phyloP scores from a whole-genome alignment of 2,113 vertebrate species.

The Ailuropoda melanoleuca region DNA sequence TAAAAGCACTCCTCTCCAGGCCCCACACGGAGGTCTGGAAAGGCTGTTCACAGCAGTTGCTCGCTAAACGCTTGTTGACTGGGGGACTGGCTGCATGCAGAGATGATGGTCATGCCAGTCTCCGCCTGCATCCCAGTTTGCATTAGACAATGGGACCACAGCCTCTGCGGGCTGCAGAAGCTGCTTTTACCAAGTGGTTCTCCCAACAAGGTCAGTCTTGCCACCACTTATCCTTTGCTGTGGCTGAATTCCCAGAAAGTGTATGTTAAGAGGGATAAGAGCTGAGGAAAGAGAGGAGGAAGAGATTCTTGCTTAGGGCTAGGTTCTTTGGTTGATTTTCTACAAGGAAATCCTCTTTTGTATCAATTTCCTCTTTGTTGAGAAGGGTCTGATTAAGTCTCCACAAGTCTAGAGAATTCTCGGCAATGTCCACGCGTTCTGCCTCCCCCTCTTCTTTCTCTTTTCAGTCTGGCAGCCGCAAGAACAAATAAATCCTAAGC shows the following conservation, averaged over 20 bases:
- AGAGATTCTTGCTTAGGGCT: background rate
- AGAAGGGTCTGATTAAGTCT: background rate
- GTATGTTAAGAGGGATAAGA: background rate
- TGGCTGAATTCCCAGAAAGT: background rate
- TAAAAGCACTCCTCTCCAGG: background rate
- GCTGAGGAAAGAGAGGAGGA: background rate
- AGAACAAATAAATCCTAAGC: background rate
- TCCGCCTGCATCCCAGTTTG: background rate
- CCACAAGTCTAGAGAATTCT: background rate
- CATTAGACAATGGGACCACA: background rate
- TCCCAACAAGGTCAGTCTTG: background rate
- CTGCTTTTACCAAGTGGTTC: rapidly evolving
- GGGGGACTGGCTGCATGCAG: background rate
- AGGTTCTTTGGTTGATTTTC: background rate
- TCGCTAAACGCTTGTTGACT: rapidly evolving
- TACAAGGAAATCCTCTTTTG: background rate
- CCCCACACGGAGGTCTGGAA: background rate
- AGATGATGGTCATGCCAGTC: background rate
- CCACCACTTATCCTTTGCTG: background rate
- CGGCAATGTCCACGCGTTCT: background rate
- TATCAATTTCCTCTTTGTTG: background rate
- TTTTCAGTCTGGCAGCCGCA: background rate
- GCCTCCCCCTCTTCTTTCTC: background rate
- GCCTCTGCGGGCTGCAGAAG: background rate
- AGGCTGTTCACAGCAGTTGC: rapidly evolving